Base-by-base conservation (phyloP, 2,888 invertebrate genomes). In the Brachyptera risi region DNA sequence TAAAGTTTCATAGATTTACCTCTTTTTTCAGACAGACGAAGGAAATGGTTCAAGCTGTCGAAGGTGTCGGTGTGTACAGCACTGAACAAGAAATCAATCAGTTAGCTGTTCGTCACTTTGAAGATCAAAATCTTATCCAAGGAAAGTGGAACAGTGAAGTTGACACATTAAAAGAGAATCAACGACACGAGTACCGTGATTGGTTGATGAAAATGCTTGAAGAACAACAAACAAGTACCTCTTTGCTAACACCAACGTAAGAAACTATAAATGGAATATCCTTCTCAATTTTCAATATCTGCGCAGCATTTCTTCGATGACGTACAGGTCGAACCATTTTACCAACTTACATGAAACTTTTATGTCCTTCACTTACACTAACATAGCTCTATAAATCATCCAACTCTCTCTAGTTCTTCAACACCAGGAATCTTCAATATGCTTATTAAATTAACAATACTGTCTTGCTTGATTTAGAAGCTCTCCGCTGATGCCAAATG, bases 21-120 rank as follows among this genome's bases (percentile, higher is more conserved):
- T 63, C 59, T 56, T 62, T 56, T 71, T 72, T 4, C 68, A 88
- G 89, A 58, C 93, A 94, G 79, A 88, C 88, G 40, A 83, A 87
- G 69, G 96, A 96, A 79, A 95, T 96, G 93, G 88, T 91, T 67
- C 80, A 85, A 40, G 91, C 92, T 58, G 84, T 96, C 47, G 86
- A 89, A 66, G 83, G 86, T 58, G 78, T 94, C 51, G 90, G 92
- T 71, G 78, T 83, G 40, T 84, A 84, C 4, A 88, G 87, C 44
- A 92, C 90, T 0, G 92, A 93, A 73, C 84, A 83, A 62, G 83
- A 94, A 70, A 93, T 96, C 58, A 96, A 95, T 73, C 83, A 86
- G 66, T 79, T 96, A 65, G 88, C 93, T 0, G 85, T 86, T 0
- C 80, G 83, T 66, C 92, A 94, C 73, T 90, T 91, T 70, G 89